Conservation (phyloP, 1,140 invertebrate species). For the Leptonema lineaticorne region DNA sequence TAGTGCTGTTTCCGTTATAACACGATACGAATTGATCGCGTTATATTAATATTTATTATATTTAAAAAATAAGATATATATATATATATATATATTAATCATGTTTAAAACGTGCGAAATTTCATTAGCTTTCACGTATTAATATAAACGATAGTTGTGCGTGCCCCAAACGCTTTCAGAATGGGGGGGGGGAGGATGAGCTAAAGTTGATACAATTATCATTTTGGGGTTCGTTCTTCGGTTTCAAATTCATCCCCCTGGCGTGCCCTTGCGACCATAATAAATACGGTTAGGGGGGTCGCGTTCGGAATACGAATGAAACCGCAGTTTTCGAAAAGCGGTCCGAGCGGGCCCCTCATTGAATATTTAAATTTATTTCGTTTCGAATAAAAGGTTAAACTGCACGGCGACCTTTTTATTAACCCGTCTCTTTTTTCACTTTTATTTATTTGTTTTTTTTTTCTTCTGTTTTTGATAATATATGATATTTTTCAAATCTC, state of each 20-base stretch:
- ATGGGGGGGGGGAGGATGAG: neutral
- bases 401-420: neutral
- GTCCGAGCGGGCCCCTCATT: neutral
- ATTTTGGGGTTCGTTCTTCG: neutral
- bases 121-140: neutral
- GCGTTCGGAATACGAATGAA: slow-evolving; percentile 8
- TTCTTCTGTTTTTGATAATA: no score
- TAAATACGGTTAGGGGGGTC: neutral
- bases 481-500: no score
- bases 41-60: no score
- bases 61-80: no score
- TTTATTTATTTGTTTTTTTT: no score
- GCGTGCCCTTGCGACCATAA: neutral
- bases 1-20: no score
- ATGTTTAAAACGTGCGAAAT: neutral
- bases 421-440: neutral
- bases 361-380: slow-evolving; percentile 15
- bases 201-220: slow-evolving; percentile 14
- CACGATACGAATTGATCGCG: no score
- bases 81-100: no score
- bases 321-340: neutral
- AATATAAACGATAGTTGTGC: neutral
- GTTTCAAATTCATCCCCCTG: no score
- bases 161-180: no score
- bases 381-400: neutral